Evolutionary conservation across 2,113 vertebrate species (phyloP).

Genomic region (Tiliqua scincoides): DNA sequence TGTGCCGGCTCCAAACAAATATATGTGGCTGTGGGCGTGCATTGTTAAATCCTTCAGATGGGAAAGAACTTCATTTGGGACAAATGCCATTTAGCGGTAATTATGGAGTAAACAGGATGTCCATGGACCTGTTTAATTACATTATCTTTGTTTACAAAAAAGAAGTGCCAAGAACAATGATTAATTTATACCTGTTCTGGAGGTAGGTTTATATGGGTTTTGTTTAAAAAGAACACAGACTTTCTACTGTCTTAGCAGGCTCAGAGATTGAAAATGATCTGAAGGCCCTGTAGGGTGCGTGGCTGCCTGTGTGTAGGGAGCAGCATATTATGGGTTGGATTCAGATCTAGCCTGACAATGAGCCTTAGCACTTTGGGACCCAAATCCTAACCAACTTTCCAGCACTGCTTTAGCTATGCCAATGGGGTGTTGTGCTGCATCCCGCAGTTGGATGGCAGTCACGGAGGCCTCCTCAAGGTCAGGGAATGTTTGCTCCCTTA

Average conservation of each 20-base stretch:
- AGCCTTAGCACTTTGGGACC: too few species aligned
- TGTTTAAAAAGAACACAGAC: not conserved
- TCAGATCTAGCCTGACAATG: too few species aligned
- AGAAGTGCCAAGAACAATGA: slow-evolving; percentile 40
- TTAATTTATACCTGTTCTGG: slow-evolving; percentile 56
- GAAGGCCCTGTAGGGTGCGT: too few species aligned
- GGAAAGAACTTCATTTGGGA: slow-evolving; percentile 17
- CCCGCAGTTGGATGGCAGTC: too few species aligned
- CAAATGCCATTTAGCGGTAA: slow-evolving; percentile 18
- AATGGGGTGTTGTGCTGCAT: too few species aligned
- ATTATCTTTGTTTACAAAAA: slow-evolving; percentile 72
- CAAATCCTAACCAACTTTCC: too few species aligned
- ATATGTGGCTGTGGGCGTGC: not conserved
- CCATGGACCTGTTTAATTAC: slow-evolving; percentile 71
- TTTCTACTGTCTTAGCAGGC: not conserved
- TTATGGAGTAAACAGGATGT: slow-evolving; percentile 24
- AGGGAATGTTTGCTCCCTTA: too few species aligned
- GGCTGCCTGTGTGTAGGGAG: too few species aligned
- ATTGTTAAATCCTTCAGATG: slow-evolving; percentile 17
- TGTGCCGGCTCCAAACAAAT: slow-evolving; percentile 21
- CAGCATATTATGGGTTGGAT: too few species aligned
- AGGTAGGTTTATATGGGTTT: slow-evolving; percentile 30
- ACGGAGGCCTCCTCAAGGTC: too few species aligned
- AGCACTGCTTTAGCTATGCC: too few species aligned
- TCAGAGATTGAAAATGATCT: too few species aligned